Base-by-base conservation (phyloP, 2,888 invertebrate genomes). In the Tetrapedia diversipes region DNA sequence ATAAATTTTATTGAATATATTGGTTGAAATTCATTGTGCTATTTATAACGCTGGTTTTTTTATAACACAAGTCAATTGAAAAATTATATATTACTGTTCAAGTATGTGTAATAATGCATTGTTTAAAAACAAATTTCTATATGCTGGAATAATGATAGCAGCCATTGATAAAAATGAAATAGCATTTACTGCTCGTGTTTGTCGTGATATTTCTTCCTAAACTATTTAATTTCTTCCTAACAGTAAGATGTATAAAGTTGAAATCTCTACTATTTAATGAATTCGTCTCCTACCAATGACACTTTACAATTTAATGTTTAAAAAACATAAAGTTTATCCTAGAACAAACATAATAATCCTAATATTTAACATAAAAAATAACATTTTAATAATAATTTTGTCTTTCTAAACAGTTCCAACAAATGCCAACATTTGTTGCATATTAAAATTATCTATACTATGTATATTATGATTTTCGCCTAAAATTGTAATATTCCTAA, bases 201-300 rank as follows among this genome's bases (percentile, higher is more conserved):
- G 64, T 74, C 79, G 53, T 71, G 63, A 77, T 67, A 73, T 65
- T 79, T 81, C 81, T 77, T 81, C 63, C 68, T 69, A 64, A 71
- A 74, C 67, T 60, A 11, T 34, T 24, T 47, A 61, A 47, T 61
- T 34, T 45, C 60, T 60, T 39, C 24, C 24, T 56, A 56, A 56
- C 22, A 2, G 22, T 81, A 72, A 64, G 24, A 68, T 56, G 34
- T 67, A 47, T 64, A 53, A 41, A 65, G 45, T 37, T 74, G 61
- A 24, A 34, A 27, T 49, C 14, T 19, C n/a, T n/a, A 68, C 37
- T 59, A 27, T 51, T 29, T 64, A 54, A 73, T 67, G 51, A 69
- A 51, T 63, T 81, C 70, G 59, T 51, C 57, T 65, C 51, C 16
- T 47, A 64, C 11, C 16, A 51, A 39, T 43, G 14, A 59, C 16